phyloP scores from a whole-genome alignment of 1,140 invertebrate genomes.

The Stegodyphus dumicola region DNA sequence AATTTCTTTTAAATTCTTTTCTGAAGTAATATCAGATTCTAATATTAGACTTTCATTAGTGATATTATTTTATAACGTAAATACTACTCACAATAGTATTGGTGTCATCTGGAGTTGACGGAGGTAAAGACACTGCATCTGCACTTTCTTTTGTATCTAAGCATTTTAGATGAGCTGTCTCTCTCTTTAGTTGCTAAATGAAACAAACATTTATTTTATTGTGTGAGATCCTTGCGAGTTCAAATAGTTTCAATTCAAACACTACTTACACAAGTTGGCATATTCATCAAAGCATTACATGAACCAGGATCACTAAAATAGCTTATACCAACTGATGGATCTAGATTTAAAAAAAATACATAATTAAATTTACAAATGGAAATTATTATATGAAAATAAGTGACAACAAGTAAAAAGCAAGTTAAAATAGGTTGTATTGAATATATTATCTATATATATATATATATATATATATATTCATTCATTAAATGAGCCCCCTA shows the following conservation, averaged over 20 bases:
- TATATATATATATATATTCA: too few relatives aligned
- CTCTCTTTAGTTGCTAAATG: conserved; percentile 24
- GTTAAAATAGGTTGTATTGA: too few relatives aligned
- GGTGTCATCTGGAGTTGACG: conserved; percentile 40
- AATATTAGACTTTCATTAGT: too few relatives aligned
- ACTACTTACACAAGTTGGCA: conserved; percentile 44
- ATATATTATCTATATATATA: too few relatives aligned
- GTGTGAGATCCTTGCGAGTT: background rate
- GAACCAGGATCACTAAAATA: conserved; percentile 57
- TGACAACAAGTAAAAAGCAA: too few relatives aligned
- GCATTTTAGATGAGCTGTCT: conserved; percentile 29
- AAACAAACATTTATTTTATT: background rate
- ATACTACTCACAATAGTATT: conserved; percentile 37
- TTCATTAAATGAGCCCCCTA: too few relatives aligned
- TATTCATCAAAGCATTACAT: conserved; percentile 54
- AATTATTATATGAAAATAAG: background rate
- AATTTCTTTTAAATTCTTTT: too few relatives aligned
- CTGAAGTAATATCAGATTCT: too few relatives aligned
- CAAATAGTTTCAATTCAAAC: background rate
- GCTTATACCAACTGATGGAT: conserved; percentile 38
- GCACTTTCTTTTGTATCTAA: conserved; percentile 25
- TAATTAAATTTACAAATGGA: background rate
- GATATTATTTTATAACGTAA: background rate
- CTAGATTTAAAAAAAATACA: background rate
- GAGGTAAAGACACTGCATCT: conserved; percentile 18